Base-by-base conservation (phyloP, 2,113 vertebrate genomes). In the Athene cunicularia region DNA sequence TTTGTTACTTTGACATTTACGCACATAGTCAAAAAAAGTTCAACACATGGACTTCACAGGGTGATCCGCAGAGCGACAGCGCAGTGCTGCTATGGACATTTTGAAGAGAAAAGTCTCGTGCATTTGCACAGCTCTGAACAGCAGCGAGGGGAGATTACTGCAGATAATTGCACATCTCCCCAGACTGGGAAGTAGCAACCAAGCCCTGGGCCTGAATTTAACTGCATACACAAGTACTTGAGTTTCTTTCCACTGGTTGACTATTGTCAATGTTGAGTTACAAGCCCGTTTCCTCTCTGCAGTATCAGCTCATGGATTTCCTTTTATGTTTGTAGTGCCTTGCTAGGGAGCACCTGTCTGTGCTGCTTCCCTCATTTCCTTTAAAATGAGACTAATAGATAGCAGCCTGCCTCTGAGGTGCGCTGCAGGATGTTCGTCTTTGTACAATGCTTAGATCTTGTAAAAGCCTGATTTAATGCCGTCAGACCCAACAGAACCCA, bases 331-430 rank as follows among this genome's bases (percentile, higher is more conserved):
- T 58, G 39, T 41, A 71, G 45, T 86, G 91, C 74, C 80, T 93
- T 93, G 72, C 80, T 71, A 71, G 68, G 80, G 80, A 94, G 83
- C 80, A 93, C 96, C 95, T 93, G 77, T 49, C 86, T 88, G 62
- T 58, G 77, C 80, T 0, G 22, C 74, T 62, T 79, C 58, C 80
- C 86, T 95, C 47, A 5, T 88, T 93, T 91, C 89, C 91, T 95
- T 87, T 70, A 76, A 73, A 90, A 94, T 14, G 70, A 80, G 41
- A 73, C 59, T 96, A 95, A 93, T 94, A 88, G 94, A 91, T 81
- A 93, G 80, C 95, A 96, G 91, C 62, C 93, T 74, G 87, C 91
- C 77, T 83, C 84, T 30, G 79, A 88, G 86, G 82, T 30, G 18
- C 79, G 11, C 55, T 16, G 59, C 59, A 33, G 94, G 77, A 85